A percentile compares a stretch with the other conserved stretches of the same genome.
Conservation (phyloP, 1,140 invertebrate genomes). For the Copidosoma floridanum region DNA sequence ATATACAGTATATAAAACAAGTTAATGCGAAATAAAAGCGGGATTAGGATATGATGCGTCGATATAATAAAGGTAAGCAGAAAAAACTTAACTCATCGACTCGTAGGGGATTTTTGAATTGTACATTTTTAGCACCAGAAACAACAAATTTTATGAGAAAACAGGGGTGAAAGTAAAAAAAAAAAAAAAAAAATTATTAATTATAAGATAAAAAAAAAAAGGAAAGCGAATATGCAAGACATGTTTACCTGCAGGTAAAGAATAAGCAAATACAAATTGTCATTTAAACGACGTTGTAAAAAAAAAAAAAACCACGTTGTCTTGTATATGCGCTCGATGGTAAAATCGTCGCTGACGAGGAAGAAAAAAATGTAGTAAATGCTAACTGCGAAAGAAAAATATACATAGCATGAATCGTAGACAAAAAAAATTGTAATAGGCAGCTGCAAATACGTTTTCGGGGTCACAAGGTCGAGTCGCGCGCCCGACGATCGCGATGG, state of each 20-base stretch:
- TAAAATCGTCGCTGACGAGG: not conserved
- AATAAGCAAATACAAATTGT: too few species aligned
- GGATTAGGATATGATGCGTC: not conserved
- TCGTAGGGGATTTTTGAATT: constrained; percentile 23
- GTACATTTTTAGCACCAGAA: constrained; percentile 12
- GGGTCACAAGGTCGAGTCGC: not conserved
- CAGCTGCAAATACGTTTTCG: not conserved
- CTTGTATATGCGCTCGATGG: not conserved
- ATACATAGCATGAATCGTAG: not conserved
- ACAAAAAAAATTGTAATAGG: not conserved
- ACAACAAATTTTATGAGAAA: constrained; percentile 15
- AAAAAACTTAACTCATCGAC: not conserved
- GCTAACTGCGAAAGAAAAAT: not conserved
- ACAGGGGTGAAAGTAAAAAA: constrained; percentile 1
- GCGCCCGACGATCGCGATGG: not conserved
- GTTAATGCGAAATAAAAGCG: not conserved
- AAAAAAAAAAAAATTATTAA: not conserved
- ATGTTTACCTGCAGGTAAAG: too few species aligned
- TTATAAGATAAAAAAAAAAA: not conserved
- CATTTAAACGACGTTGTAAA: too few species aligned
- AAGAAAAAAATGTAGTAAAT: not conserved
- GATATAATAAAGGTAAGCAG: not conserved
- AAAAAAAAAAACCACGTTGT: not conserved
- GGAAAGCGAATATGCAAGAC: too few species aligned
- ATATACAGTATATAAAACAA: not conserved